phyloP scores from a whole-genome alignment of 2,797 vertebrate genomes.

The Anguilla anguilla region DNA sequence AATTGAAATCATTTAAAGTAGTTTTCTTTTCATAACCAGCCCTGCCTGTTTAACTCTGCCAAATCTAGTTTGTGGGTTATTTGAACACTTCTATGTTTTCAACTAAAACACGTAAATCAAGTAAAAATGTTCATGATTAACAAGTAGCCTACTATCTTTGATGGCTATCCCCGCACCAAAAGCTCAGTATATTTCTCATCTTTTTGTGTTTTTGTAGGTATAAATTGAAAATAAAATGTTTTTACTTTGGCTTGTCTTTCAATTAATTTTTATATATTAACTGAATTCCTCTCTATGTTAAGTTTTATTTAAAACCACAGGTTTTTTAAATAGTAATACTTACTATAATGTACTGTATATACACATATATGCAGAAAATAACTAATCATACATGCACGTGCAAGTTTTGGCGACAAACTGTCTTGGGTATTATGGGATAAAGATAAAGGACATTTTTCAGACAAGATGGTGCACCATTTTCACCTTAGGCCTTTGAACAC shows the following conservation, averaged over 20 bases:
- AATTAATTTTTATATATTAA: background rate
- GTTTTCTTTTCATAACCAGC: background rate
- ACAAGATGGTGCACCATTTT: slow-evolving; percentile 99
- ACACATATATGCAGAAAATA: no score
- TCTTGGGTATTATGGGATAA: background rate
- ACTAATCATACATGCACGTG: background rate
- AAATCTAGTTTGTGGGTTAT: background rate
- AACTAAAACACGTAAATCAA: background rate
- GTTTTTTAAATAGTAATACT: no score
- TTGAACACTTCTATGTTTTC: background rate
- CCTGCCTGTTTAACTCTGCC: background rate
- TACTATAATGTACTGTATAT: no score
- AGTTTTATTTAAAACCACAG: no score
- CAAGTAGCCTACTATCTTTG: background rate
- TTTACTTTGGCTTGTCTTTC: no score
- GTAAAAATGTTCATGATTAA: no score
- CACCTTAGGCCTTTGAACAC: slow-evolving; percentile 98
- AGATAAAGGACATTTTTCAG: slow-evolving; percentile 83
- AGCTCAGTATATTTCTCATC: background rate
- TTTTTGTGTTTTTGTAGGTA: background rate
- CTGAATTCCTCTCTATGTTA: no score
- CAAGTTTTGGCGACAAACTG: slow-evolving; percentile 51
- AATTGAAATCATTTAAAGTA: background rate
- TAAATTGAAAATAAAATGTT: no score
- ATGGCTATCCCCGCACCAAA: background rate